Evolutionary conservation across 2,797 vertebrate species (phyloP).

Genomic region (Pangasius macronema): DNA sequence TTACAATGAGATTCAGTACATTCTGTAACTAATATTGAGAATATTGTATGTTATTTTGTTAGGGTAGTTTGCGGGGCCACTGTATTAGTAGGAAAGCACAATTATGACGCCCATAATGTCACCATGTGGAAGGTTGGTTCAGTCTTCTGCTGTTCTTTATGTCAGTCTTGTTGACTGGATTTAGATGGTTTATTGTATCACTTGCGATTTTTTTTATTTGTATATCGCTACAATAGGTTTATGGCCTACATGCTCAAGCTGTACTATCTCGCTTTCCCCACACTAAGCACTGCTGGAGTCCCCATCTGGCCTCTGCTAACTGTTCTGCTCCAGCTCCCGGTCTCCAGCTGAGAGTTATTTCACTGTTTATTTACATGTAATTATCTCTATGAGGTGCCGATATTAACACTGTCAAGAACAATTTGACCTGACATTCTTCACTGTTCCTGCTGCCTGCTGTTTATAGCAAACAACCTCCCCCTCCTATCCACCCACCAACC

Average conservation of each 20-base stretch:
- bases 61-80: background rate
- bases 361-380: conserved; percentile 99
- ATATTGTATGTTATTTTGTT: background rate
- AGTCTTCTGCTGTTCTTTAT: conserved; percentile 7
- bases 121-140: conserved; percentile 56
- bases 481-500: conserved; percentile 17
- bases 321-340: conserved; percentile 74
- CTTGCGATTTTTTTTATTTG: background rate
- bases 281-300: conserved; percentile 73
- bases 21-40: background rate
- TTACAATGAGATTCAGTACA: no score
- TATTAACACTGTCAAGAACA: conserved; percentile 99
- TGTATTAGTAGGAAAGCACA: background rate
- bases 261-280: conserved; percentile 46
- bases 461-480: conserved; percentile 74
- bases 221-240: conserved; percentile 32
- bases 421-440: conserved; percentile 99
- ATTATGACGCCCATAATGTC: no score
- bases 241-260: conserved; percentile 21
- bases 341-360: conserved; percentile 98
- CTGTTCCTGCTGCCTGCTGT: conserved; percentile 84
- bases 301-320: conserved; percentile 89
- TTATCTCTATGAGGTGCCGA: conserved; percentile 99
- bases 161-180: background rate
- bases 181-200: conserved; percentile 33